phyloP scores from a whole-genome alignment of 2,113 vertebrate genomes.

The Alligator mississippiensis region DNA sequence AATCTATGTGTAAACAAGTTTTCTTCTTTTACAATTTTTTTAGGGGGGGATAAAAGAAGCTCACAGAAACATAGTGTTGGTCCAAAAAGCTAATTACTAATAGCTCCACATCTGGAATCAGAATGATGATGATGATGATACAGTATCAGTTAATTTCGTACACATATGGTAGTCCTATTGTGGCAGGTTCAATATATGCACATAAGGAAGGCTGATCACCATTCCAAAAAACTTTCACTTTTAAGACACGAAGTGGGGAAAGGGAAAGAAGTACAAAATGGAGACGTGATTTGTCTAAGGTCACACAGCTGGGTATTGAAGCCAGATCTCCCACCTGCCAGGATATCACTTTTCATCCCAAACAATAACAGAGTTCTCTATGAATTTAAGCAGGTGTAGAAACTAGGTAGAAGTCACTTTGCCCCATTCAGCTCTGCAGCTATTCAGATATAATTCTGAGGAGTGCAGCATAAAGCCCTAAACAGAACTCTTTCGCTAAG shows the following conservation, averaged over 20 bases:
- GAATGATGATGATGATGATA: background rate
- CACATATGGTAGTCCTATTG: background rate
- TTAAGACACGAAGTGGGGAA: background rate
- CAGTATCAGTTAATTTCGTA: background rate
- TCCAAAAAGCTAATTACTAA: background rate
- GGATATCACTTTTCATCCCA: background rate
- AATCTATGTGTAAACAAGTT: background rate
- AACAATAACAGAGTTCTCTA: background rate
- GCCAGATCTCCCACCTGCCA: background rate
- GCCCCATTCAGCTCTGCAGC: background rate
- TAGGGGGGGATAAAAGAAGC: background rate
- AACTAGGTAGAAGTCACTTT: background rate
- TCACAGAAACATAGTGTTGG: background rate
- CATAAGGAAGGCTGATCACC: background rate
- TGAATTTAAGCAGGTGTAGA: no score
- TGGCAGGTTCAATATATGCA: background rate
- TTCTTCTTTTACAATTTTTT: background rate
- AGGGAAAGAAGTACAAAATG: background rate
- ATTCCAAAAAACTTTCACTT: background rate
- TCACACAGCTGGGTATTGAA: background rate
- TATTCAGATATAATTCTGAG: background rate
- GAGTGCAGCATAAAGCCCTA: background rate
- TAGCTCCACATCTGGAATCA: background rate
- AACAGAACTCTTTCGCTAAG: background rate
- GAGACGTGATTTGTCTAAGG: background rate